Base-by-base conservation (phyloP, 2,797 vertebrate species). In the Manis javanica region DNA sequence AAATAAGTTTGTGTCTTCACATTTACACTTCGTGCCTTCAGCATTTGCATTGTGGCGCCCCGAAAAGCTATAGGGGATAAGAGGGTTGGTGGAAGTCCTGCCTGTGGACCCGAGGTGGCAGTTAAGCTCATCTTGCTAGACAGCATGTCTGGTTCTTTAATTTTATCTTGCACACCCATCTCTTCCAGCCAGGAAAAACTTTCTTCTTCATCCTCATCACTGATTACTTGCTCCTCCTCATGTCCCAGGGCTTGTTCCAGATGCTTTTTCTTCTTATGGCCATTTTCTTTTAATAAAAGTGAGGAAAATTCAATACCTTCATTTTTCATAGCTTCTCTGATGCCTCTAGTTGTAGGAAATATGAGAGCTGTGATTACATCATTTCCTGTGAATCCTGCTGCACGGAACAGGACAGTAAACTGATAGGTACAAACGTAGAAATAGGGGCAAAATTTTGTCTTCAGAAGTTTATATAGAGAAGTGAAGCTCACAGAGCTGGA, bases 351-450 rank as follows among this genome's bases (percentile, higher is more conserved):
- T 57, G 99, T 99, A 7, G 99, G 99, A 23, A 99, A 99, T 51
- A 99, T 94, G 3, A 99, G 86, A 1, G 99, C 99, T 0, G 99
- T 99, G 98, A 99, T 98, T 24, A 96, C 90, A 53, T 97, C 96
- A 2, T 98, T 98, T 15, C 99, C 99, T 0, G 98, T 99, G 24
- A 99, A 98, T 5, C 99, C 99, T 0, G 99, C 99, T 0, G 99
- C 99, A 15, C 99, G 98, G 98, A 99, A 99, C 94, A 99, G 98
- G 95, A 99, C 98, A 0, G 99, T 99, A 37, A 99, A 99, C 39
- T 99, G 99, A 96, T 99, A 99, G 23, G 99, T 99, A 93, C 99
- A 99, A 18, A 99, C 97, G 15, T 99, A 99, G 98, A 99, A 99
- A 97, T 99, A 99, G 0, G 99, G 99, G 77, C 99, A 99, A 1